A percentile compares a stretch with the other conserved stretches of the same genome.
phyloP scores from a whole-genome alignment of 1,140 invertebrate species.

The Panagrolaimus sp. region DNA sequence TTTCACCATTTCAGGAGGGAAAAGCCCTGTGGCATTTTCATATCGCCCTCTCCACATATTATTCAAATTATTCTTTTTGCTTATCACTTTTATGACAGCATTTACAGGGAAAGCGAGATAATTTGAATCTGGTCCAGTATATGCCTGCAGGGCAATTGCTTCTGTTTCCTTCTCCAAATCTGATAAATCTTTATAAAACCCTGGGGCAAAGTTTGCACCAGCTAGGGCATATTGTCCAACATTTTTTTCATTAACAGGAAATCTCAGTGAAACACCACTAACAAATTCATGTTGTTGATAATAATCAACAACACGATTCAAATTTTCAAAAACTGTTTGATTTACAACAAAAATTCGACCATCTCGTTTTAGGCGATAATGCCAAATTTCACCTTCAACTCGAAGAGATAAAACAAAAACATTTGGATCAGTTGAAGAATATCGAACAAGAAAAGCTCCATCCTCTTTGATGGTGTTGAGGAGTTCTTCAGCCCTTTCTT shows the following conservation, averaged over 20 bases:
- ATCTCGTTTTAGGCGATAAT: constrained; percentile 57
- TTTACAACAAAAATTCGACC: constrained; percentile 58
- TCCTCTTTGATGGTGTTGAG: constrained; percentile 50
- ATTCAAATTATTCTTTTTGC: constrained; percentile 46
- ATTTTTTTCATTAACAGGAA: constrained; percentile 52
- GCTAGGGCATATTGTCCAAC: constrained; percentile 37
- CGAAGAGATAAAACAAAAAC: constrained; percentile 58
- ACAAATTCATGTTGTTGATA: constrained; percentile 52
- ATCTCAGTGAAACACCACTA: constrained; percentile 52
- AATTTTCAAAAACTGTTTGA: constrained; percentile 57
- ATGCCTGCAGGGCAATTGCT: constrained; percentile 45
- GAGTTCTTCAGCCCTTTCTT: constrained; percentile 52
- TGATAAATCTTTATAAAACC: constrained; percentile 56
- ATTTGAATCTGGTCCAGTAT: constrained; percentile 36
- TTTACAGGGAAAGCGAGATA: constrained; percentile 50
- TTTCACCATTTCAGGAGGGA: constrained; percentile 52
- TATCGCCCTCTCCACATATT: constrained; percentile 53
- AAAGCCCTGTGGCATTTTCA: constrained; percentile 49
- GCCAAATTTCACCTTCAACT: constrained; percentile 54
- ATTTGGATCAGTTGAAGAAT: constrained; percentile 45
- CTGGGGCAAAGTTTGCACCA: constrained; percentile 25
- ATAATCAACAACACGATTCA: constrained; percentile 58
- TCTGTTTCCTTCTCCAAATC: constrained; percentile 54
- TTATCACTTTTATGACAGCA: constrained; percentile 42
- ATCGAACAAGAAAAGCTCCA: constrained; percentile 54